Evolutionary conservation across 2,113 vertebrate species (phyloP).

Genomic region (Alces alces): DNA sequence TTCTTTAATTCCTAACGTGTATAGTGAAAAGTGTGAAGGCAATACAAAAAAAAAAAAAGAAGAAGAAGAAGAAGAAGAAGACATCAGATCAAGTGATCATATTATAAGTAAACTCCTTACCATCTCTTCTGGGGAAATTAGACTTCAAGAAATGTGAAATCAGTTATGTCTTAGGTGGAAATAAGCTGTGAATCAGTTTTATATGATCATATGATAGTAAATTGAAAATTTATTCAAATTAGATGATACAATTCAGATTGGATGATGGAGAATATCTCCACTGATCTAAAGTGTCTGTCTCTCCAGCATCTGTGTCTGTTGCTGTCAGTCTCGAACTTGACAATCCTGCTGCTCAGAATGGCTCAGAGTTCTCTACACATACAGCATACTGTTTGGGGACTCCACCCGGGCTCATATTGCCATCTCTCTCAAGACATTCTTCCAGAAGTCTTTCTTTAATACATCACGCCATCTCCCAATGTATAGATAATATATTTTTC

Average conservation of each 20-base stretch:
- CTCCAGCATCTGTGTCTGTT: neutral
- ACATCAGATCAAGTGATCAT: neutral
- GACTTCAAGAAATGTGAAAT: neutral
- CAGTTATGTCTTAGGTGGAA: neutral
- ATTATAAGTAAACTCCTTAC: neutral
- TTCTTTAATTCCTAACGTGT: neutral
- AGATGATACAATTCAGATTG: neutral
- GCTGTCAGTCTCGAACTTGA: neutral
- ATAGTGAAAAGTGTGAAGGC: neutral
- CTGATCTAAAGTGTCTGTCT: neutral
- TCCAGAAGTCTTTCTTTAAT: neutral
- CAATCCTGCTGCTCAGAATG: rapidly evolving
- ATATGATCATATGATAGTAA: neutral
- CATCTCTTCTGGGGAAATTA: neutral
- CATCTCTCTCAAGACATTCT: neutral
- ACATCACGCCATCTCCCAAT: neutral
- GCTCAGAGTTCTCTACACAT: neutral
- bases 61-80: no score
- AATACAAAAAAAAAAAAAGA: neutral
- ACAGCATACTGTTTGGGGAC: neutral
- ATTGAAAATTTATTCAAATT: neutral
- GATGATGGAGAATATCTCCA: neutral
- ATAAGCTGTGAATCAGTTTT: neutral
- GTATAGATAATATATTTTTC: neutral
- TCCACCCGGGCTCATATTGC: neutral